Evolutionary conservation across 2,797 vertebrate species (phyloP).

Genomic region (Falco columbarius): DNA sequence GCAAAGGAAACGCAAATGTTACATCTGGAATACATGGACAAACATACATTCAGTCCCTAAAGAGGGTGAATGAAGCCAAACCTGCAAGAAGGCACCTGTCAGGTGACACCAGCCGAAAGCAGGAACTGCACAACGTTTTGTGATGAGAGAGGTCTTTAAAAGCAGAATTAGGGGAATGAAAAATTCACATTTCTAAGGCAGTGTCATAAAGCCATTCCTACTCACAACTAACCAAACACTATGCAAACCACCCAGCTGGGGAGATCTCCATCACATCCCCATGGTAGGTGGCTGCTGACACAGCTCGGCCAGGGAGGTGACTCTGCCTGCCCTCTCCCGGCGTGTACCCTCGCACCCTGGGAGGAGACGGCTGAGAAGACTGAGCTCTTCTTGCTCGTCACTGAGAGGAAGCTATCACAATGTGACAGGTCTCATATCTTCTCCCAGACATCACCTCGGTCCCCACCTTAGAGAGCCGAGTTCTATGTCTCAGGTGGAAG

Average conservation of each 20-base stretch:
- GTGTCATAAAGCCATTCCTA: not conserved
- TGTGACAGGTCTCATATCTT: not conserved
- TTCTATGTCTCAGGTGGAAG: not conserved
- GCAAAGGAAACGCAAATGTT: not conserved
- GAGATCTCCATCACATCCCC: not conserved
- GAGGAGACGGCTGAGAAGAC: not conserved
- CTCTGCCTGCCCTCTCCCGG: not conserved
- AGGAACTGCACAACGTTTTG: fast-evolving
- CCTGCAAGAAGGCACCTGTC: not conserved
- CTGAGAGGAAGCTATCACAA: not conserved
- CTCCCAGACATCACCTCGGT: not conserved
- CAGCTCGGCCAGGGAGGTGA: not conserved
- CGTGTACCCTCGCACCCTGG: not conserved
- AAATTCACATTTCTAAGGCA: not conserved
- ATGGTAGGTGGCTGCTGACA: not conserved
- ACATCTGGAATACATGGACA: not conserved
- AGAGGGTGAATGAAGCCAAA: not conserved
- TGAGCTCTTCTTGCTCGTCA: not conserved
- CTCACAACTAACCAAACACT: not conserved
- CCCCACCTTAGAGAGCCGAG: not conserved
- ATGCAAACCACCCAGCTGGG: not conserved
- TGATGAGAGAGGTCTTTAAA: not conserved
- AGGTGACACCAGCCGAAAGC: not conserved
- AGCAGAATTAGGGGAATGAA: not conserved
- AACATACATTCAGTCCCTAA: fast-evolving